Conservation (phyloP, 30 jellyfish, hydroid and myxozoan species). For the Pelagia noctiluca region DNA sequence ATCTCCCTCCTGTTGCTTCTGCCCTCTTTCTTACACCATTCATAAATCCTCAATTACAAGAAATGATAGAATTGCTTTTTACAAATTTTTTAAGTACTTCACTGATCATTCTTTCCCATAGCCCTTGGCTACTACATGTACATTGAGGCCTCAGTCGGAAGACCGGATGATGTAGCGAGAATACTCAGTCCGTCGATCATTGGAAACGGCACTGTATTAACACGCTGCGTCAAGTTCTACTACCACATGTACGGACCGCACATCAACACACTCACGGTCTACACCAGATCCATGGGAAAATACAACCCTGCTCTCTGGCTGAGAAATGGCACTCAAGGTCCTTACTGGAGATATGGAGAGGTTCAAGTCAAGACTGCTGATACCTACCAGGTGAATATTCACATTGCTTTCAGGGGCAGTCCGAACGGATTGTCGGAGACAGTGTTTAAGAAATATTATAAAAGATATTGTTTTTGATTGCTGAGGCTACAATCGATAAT, state of each 20-base stretch:
- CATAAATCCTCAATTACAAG: no score
- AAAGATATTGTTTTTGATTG: no score
- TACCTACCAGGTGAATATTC: slow-evolving; percentile 84
- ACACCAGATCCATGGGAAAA: slow-evolving; percentile 71
- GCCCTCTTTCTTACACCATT: no score
- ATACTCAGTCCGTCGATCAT: slow-evolving; percentile 72
- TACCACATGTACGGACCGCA: slow-evolving; percentile 99
- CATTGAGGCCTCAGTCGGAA: slow-evolving; percentile 90
- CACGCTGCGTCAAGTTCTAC: slow-evolving; percentile 87
- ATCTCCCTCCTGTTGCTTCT: no score
- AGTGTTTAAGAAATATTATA: no score
- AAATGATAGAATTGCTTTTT: no score
- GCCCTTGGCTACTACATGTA: slow-evolving; percentile 89
- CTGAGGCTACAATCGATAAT: no score
- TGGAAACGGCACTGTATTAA: slow-evolving; percentile 82
- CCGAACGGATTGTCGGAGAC: no score
- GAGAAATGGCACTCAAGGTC: slow-evolving; percentile 94
- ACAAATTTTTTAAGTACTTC: no score
- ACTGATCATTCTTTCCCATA: slow-evolving; percentile 12
- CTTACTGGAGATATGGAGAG: slow-evolving; percentile 94
- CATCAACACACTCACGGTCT: slow-evolving; percentile 85
- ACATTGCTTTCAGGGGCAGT: no score
- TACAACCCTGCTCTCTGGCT: slow-evolving; percentile 81
- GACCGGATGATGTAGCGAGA: slow-evolving; percentile 88
- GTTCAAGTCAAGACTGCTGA: slow-evolving; percentile 75